Percentiles rank a stretch among this genome's conserved stretches.
Conservation (phyloP, 2,888 invertebrate species). For the Callyntrura guangdongensis region DNA sequence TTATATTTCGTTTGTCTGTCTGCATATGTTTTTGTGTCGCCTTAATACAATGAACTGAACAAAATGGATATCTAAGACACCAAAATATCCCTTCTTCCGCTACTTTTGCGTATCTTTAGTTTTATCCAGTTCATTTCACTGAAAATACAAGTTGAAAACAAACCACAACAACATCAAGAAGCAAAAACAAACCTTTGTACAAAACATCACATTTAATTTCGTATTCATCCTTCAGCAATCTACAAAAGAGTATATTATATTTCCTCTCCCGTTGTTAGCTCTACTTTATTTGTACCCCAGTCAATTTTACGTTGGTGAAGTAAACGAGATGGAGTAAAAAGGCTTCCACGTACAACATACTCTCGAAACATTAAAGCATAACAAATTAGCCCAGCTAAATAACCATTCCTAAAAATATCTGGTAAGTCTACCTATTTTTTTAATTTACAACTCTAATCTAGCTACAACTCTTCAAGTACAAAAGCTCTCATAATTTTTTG, state of each 20-base stretch:
- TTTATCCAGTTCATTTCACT: too few species aligned
- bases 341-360: neutral
- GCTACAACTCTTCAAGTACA: neutral
- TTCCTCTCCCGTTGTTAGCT: neutral
- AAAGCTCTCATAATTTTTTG: too few species aligned
- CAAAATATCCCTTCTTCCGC: too few species aligned
- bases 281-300: neutral
- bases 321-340: neutral
- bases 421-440: neutral
- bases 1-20: too few species aligned
- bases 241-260: neutral
- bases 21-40: too few species aligned
- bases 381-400: neutral
- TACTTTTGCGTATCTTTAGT: too few species aligned
- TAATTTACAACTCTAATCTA: neutral
- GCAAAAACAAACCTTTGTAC: neutral
- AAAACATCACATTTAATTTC: neutral
- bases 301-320: neutral
- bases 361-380: neutral
- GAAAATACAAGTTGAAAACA: neutral
- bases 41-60: too few species aligned
- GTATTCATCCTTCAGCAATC: conserved; percentile 9
- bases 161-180: neutral
- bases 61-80: too few species aligned
- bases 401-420: neutral